Conservation (phyloP, 2,888 invertebrate species). For the Ectemnius continuus region DNA sequence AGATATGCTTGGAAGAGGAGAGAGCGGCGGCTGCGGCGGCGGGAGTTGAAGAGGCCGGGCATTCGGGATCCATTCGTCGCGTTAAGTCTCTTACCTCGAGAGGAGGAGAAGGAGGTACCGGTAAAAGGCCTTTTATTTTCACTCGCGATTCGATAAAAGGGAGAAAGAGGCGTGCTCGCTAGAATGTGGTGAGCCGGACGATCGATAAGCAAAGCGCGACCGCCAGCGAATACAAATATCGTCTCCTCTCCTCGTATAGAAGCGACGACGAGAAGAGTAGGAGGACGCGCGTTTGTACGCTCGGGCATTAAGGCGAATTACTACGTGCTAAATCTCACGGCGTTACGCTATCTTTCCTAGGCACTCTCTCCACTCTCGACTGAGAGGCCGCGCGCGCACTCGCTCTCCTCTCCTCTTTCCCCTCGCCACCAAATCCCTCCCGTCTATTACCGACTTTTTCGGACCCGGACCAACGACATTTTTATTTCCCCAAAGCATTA, state of each 20-base stretch:
- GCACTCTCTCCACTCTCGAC: conserved; percentile 31
- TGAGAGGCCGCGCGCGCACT: conserved; percentile 17
- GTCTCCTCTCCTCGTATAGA: conserved; percentile 31
- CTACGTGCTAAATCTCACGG: conserved; percentile 53
- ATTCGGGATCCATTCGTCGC: no score
- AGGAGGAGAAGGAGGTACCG: no score
- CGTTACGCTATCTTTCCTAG: conserved; percentile 51
- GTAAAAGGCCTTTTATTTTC: conserved; percentile 12
- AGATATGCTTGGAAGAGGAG: no score
- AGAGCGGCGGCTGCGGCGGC: no score
- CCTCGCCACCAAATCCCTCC: conserved; percentile 29
- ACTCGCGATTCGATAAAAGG: conserved; percentile 38
- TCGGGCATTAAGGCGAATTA: conserved; percentile 54
- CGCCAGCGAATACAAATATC: conserved; percentile 44
- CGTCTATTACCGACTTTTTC: conserved; percentile 34
- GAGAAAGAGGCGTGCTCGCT: conserved; percentile 13
- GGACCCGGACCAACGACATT: conserved; percentile 46
- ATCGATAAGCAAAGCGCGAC: conserved; percentile 36
- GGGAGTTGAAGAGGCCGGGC: no score
- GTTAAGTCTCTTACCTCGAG: no score
- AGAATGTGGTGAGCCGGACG: conserved; percentile 27
- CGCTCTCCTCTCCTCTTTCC: conserved; percentile 14
- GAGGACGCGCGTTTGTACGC: conserved; percentile 37
- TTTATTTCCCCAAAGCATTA: conserved; percentile 56
- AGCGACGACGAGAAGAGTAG: conserved; percentile 13